Percentiles rank a stretch among this genome's conserved stretches.
Evolutionary conservation across 2,888 invertebrate species (phyloP).

Genomic region (Ptilodon capucinus): DNA sequence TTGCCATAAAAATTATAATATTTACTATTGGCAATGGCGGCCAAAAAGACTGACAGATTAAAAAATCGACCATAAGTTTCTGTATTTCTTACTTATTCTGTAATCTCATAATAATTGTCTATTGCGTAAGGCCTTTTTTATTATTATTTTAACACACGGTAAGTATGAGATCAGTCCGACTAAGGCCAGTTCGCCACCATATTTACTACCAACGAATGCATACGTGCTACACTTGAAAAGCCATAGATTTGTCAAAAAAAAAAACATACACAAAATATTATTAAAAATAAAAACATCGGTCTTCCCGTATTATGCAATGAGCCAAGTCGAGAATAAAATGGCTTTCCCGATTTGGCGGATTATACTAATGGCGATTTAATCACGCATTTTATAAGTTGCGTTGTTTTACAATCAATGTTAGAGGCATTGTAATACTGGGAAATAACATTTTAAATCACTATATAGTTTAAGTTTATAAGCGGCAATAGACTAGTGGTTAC

Average conservation of each 20-base stretch:
- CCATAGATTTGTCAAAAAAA: constrained; percentile 10
- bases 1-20: no score
- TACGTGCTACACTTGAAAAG: constrained; percentile 25
- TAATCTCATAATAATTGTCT: no score
- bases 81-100: no score
- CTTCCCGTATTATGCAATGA: constrained; percentile 46
- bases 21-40: no score
- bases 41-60: no score
- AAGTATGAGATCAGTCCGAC: constrained; percentile 57
- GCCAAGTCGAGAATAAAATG: constrained; percentile 39
- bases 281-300: constrained; percentile 23
- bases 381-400: constrained; percentile 38
- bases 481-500: no score
- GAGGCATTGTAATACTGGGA: constrained; percentile 3
- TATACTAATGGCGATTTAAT: constrained; percentile 28
- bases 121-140: no score
- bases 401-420: constrained; percentile 8
- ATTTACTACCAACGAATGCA: constrained; percentile 23
- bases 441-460: no score
- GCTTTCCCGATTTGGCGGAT: constrained; percentile 37
- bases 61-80: no score
- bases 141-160: constrained; percentile 23
- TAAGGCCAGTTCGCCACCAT: constrained; percentile 63
- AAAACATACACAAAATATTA: not conserved
- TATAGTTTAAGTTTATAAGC: no score